Evolutionary conservation across 2,888 invertebrate species (phyloP).

Genomic region (Agrypnus murinus): DNA sequence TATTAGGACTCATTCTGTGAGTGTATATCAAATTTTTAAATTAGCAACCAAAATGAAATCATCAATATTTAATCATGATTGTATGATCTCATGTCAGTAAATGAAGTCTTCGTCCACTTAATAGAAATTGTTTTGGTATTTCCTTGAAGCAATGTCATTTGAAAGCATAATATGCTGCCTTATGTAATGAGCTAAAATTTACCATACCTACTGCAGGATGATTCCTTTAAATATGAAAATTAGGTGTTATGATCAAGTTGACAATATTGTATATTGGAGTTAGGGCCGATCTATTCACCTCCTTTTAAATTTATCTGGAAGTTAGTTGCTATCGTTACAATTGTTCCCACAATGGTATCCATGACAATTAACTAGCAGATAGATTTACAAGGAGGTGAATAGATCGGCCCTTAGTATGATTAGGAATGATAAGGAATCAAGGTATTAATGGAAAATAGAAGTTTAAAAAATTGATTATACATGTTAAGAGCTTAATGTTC

Average conservation of each 20-base stretch:
- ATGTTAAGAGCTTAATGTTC: constrained; percentile 20
- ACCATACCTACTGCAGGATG: neutral
- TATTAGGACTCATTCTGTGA: neutral
- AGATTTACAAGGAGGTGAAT: too few relatives aligned
- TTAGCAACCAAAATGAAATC: neutral
- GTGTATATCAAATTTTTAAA: neutral
- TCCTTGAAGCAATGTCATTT: neutral
- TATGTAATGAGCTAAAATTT: too few relatives aligned
- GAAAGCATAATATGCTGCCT: neutral
- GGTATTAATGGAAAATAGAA: neutral
- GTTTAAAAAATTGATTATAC: neutral
- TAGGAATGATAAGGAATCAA: neutral
- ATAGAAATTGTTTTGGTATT: neutral
- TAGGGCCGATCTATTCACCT: too few relatives aligned
- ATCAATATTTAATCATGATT: neutral
- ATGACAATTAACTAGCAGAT: too few relatives aligned
- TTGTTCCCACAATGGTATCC: too few relatives aligned
- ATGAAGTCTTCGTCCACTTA: too few relatives aligned
- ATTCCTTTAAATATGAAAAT: neutral
- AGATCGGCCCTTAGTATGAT: too few relatives aligned
- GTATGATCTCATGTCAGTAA: too few relatives aligned
- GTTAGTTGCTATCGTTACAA: too few relatives aligned
- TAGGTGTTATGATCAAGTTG: neutral
- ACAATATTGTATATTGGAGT: neutral
- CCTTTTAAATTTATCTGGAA: too few relatives aligned